Percentiles rank a stretch among this genome's conserved stretches.
These are phyloP conservation scores for Anseranas semipalmata DNA, from an alignment of 2,113 vertebrate species.

Conservation along the genomic window DNA sequence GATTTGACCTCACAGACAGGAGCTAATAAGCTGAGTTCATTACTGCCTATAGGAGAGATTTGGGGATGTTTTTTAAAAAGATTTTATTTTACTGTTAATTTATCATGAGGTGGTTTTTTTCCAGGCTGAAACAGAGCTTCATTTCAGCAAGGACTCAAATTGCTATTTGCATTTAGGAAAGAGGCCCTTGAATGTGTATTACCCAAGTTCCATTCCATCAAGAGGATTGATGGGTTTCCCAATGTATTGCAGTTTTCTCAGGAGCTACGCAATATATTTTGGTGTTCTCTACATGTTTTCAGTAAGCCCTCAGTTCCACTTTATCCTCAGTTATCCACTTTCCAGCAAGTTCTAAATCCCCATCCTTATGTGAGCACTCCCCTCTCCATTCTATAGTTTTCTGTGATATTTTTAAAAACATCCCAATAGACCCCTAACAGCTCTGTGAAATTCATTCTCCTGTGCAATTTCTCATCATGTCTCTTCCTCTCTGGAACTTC, in stretches of 20 bases:
- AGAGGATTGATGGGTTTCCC: neutral
- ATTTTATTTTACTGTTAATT: neutral
- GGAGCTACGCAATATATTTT: neutral
- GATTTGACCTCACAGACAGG: neutral
- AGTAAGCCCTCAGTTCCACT: neutral
- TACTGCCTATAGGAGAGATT: neutral
- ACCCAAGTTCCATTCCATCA: neutral
- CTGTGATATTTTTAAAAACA: neutral
- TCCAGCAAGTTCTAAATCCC: neutral
- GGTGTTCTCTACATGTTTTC: neutral
- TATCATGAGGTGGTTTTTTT: neutral
- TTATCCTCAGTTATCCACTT: neutral
- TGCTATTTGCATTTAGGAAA: neutral
- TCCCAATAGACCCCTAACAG: neutral
- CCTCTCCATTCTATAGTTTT: neutral
- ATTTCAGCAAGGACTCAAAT: neutral
- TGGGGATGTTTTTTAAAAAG: rapidly evolving
- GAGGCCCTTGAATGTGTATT: neutral
- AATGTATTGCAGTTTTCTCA: neutral
- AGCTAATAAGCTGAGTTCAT: neutral
- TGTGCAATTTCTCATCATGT: neutral
- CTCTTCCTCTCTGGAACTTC: neutral
- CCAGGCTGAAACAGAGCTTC: neutral
- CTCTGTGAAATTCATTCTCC: neutral
- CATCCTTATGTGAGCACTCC: neutral